Evolutionary conservation across 2,113 vertebrate genomes (phyloP), one percentile per base, ranked within the genome.

Genomic region (Prolemur simus): DNA sequence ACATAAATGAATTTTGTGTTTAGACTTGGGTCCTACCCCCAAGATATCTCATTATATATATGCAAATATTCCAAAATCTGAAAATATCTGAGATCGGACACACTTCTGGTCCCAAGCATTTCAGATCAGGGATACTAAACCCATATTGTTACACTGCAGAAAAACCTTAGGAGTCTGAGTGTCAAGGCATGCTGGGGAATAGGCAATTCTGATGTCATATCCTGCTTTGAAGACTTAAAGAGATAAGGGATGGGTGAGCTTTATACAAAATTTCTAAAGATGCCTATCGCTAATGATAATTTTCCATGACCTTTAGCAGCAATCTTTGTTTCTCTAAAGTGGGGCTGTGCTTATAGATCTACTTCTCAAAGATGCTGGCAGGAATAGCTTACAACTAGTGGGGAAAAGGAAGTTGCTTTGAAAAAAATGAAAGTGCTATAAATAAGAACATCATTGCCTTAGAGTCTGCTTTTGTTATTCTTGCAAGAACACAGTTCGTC

Each of bases 361-460:
- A 66, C 92, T 73, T 95, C 81, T 83, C 89, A 89, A 39, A 85
- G 87, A 91, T 37, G 74, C 86, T 92, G 87, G 83, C 96, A 97
- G 56, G 91, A 95, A 97, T 68, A 81, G 93, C 97, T 93, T 91
- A 90, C 87, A 87, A 92, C 91, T 93, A 66, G 89, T 83, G 60
- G 96, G 82, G 89, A 58, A 89, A 52, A 91, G 80, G 87, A 85
- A 91, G 89, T 95, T 58, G 81, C 94, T 96, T 94, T 97, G 92
- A 90, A 95, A 96, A 96, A 89, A 91, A 77, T 12, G 83, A 74
- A 89, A 92, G 87, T 78, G 94, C 96, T 97, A 97, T 97, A 97
- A 97, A 97, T 97, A 96, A 92, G 97, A 95, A 91, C 66, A 90
- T 94, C 94, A 45, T 92, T 84, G 82, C 96, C 71, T 77, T 93